Conservation (phyloP, 2,888 invertebrate species). For the Agrotis clavis region DNA sequence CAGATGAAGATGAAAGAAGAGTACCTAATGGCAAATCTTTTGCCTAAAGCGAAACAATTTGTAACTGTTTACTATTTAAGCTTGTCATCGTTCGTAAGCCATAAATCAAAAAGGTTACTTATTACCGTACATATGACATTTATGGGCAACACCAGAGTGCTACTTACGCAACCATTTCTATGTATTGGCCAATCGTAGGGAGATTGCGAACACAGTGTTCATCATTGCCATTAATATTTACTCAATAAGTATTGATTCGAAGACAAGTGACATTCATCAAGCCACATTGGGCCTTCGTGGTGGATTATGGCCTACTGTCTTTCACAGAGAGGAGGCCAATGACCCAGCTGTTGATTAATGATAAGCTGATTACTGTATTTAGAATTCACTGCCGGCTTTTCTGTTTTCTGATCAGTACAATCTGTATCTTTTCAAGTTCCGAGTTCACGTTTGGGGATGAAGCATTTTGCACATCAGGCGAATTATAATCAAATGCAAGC, state of each 20-base stretch:
- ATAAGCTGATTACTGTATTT: neutral
- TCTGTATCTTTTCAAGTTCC: no score
- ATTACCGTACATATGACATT: conserved; percentile 8
- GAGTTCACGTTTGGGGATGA: no score
- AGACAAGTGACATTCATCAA: neutral
- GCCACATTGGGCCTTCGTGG: neutral
- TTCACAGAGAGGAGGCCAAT: neutral
- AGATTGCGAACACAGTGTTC: neutral
- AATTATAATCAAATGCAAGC: no score
- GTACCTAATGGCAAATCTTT: no score
- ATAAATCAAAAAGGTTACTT: conserved; percentile 13
- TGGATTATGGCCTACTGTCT: neutral
- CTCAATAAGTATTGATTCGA: neutral
- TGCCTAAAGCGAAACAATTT: neutral
- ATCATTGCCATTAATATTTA: neutral
- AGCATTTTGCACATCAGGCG: no score
- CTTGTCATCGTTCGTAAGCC: neutral
- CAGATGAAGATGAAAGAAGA: no score
- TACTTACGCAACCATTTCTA: conserved; percentile 29
- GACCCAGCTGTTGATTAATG: neutral
- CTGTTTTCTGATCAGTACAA: no score
- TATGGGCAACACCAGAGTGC: conserved; percentile 4
- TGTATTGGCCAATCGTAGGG: neutral
- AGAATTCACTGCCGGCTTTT: no score
- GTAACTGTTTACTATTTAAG: neutral